Evolutionary conservation across 2,113 vertebrate species (phyloP).

Genomic region (Rallus limicola): DNA sequence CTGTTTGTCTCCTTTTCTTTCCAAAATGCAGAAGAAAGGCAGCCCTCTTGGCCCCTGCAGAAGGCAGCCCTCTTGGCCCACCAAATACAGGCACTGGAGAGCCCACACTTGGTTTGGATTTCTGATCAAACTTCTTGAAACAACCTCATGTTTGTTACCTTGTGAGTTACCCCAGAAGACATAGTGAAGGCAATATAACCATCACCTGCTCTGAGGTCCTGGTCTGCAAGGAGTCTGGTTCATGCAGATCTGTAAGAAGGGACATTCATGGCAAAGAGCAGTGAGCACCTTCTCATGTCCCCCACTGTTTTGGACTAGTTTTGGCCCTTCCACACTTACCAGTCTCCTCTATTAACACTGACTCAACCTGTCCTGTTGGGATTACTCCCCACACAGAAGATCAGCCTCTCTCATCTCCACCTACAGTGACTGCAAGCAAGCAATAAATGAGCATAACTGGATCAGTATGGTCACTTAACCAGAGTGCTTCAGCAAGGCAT

Average conservation of each 20-base stretch:
- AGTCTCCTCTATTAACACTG: neutral
- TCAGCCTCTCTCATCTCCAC: neutral
- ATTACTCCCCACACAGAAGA: neutral
- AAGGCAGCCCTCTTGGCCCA: neutral
- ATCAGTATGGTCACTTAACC: neutral
- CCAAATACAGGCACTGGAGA: neutral
- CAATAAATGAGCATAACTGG: neutral
- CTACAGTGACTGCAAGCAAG: neutral
- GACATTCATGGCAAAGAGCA: neutral
- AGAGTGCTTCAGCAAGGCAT: neutral
- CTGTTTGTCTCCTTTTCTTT: neutral
- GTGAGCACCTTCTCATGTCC: neutral
- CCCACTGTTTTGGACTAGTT: neutral
- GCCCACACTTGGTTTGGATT: neutral
- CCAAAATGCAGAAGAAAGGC: neutral
- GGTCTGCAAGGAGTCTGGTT: neutral
- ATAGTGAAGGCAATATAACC: neutral
- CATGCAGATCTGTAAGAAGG: neutral
- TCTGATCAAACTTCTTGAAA: neutral
- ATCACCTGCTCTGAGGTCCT: neutral
- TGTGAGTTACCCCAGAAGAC: neutral
- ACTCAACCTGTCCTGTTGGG: neutral
- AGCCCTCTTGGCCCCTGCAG: no score
- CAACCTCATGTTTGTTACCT: neutral
- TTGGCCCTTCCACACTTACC: neutral